A percentile compares a stretch with the other conserved stretches of the same genome.
Evolutionary conservation across 2,113 vertebrate genomes (phyloP).

Genomic region (Zosterops pallidus): DNA sequence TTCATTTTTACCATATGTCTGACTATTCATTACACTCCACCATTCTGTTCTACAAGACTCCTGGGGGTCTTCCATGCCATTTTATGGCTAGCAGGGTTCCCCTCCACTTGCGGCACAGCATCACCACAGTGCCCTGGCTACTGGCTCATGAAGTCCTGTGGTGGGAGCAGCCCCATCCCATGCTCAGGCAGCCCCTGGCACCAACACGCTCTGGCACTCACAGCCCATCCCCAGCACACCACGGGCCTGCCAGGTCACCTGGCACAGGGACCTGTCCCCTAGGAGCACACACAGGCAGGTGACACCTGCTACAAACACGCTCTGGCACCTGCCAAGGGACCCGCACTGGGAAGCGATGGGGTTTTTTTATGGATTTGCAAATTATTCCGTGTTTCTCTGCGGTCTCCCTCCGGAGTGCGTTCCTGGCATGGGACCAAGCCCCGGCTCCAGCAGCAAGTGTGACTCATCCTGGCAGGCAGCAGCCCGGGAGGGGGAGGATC

Average conservation of each 20-base stretch:
- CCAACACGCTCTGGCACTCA: rapidly evolving
- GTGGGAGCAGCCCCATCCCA: background rate
- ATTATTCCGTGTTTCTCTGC: conserved; percentile 31
- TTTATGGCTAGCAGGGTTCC: background rate
- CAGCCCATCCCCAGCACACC: background rate
- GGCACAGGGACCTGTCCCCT: background rate
- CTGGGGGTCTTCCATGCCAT: conserved; percentile 54
- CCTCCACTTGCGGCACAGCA: rapidly evolving
- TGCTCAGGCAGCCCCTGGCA: background rate
- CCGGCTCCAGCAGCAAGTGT: conserved; percentile 1
- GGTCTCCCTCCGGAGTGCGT: background rate
- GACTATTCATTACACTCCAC: conserved; percentile 66
- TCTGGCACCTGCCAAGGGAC: background rate
- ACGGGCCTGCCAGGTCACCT: background rate
- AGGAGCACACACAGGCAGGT: rapidly evolving
- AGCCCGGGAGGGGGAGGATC: background rate
- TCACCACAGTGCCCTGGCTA: background rate
- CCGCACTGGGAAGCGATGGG: background rate
- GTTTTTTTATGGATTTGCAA: background rate
- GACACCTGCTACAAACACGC: background rate
- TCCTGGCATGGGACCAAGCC: conserved; percentile 43
- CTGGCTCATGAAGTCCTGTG: background rate
- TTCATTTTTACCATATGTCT: conserved; percentile 72
- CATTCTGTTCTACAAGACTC: conserved; percentile 65
- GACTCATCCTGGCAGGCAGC: conserved; percentile 29